phyloP scores from a whole-genome alignment of 2,113 vertebrate genomes.

The Nymphicus hollandicus region DNA sequence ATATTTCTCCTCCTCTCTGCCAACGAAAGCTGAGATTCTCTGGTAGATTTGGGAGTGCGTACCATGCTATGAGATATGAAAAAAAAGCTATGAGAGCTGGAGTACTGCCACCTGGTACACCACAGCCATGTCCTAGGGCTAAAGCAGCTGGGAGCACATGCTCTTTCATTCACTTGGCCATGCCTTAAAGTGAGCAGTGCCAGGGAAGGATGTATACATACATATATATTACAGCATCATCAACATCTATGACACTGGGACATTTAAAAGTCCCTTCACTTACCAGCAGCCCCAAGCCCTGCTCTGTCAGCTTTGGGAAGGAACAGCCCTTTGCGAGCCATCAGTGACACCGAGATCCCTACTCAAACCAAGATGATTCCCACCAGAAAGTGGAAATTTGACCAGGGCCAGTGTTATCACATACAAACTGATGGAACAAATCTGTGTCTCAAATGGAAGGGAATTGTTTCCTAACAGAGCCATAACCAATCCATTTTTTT shows the following conservation, averaged over 20 bases:
- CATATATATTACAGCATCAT: neutral
- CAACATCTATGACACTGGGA: neutral
- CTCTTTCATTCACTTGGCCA: neutral
- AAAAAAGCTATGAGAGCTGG: neutral
- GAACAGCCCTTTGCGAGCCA: neutral
- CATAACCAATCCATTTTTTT: neutral
- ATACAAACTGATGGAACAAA: conserved; percentile 23
- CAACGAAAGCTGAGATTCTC: conserved; percentile 11
- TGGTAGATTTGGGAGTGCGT: neutral
- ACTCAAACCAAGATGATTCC: neutral
- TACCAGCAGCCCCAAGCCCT: neutral
- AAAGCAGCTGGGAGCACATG: conserved; percentile 30
- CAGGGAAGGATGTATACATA: neutral
- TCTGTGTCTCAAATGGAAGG: neutral
- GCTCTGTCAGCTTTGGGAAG: neutral
- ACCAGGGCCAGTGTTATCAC: neutral
- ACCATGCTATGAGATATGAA: neutral
- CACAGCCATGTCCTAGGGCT: neutral
- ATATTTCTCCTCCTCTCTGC: neutral
- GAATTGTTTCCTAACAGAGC: neutral
- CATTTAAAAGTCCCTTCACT: neutral
- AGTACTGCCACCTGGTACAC: conserved; percentile 30
- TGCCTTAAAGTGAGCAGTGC: neutral
- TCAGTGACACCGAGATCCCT: neutral
- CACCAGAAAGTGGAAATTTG: conserved; percentile 48